Base-by-base conservation (phyloP, 2,113 vertebrate genomes). In the Sorex fumeus region DNA sequence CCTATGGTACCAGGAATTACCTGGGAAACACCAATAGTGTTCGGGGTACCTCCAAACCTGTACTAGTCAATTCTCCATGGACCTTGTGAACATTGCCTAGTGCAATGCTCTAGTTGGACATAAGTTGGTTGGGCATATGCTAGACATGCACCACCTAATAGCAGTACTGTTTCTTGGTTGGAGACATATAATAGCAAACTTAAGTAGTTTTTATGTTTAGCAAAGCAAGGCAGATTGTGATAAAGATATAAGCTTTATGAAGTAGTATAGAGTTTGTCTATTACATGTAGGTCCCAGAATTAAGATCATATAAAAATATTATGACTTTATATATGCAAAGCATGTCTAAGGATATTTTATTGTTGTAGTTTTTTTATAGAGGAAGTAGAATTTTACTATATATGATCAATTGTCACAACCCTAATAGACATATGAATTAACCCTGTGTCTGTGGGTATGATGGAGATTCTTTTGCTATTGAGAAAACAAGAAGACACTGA, bases 341-440 rank as follows among this genome's bases (percentile, higher is more conserved):
- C n/a, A n/a, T n/a, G 40, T 30, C 25, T 75, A 66, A 23, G 36
- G 9, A 28, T 57, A 19, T 47, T 27, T 79, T 40, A 71, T n/a
- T 60, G 11, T 82, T 74, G 40, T 53, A 30, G 19, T 4, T 5
- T 8, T 83, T 93, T 89, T 82, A 89, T 6, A 89, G 40, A 74
- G 19, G 21, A 2, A n/a, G 45, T 36, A 15, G 62, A 36, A 80
- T 77, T 74, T 80, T 28, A 45, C 36, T 16, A 13, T 9, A 76
- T 50, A 53, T 9, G 21, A 72, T 34, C 40, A 27, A 6, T 57
- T 15, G 27, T 71, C 47, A 47, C 36, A 34, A 84, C 43, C 23
- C 53, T 43, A 79, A 23, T 57, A 74, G 43, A 79, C 67, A 1
- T 60, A n/a, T 62, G n/a, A 84, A 66, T 72, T 47, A 64, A 45